Evolutionary conservation across 2,888 invertebrate genomes (phyloP).

Genomic region (Dusona sp.): DNA sequence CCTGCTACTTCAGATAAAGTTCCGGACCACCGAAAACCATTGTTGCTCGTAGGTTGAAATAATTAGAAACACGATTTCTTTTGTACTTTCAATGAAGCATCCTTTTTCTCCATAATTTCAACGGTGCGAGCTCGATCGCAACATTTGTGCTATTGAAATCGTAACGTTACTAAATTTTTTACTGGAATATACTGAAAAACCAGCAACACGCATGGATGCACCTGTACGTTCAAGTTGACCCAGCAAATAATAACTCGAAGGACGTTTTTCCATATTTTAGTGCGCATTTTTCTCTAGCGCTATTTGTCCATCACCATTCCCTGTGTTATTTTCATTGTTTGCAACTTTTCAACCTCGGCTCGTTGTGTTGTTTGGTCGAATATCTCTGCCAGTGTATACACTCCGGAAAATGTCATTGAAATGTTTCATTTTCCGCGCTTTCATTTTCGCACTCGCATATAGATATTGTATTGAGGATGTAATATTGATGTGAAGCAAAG

Average conservation of each 20-base stretch:
- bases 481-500: slow-evolving; percentile 27
- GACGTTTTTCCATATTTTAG: slow-evolving; percentile 38
- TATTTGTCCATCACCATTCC: slow-evolving; percentile 15
- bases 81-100: slow-evolving; percentile 3
- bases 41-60: background rate
- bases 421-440: slow-evolving; percentile 59
- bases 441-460: slow-evolving; percentile 19
- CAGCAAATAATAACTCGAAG: background rate
- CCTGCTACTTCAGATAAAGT: background rate
- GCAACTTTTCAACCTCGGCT: slow-evolving; percentile 23
- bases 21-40: background rate
- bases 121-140: slow-evolving; percentile 1
- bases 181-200: background rate
- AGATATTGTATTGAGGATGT: slow-evolving; percentile 6
- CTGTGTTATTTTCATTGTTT: slow-evolving; percentile 10
- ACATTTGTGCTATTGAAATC: background rate
- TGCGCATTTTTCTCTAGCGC: slow-evolving; percentile 14
- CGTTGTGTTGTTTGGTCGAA: slow-evolving; percentile 9
- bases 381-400: slow-evolving; percentile 20
- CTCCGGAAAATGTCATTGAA: slow-evolving; percentile 55
- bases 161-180: slow-evolving; percentile 3
- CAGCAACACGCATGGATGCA: background rate
- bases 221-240: background rate
- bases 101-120: background rate
- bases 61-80: background rate